Percentiles rank a stretch among this genome's conserved stretches.
These are phyloP conservation scores for Apodemia mormo DNA, from an alignment of 2,888 invertebrate genomes.

Conservation along the genomic window DNA sequence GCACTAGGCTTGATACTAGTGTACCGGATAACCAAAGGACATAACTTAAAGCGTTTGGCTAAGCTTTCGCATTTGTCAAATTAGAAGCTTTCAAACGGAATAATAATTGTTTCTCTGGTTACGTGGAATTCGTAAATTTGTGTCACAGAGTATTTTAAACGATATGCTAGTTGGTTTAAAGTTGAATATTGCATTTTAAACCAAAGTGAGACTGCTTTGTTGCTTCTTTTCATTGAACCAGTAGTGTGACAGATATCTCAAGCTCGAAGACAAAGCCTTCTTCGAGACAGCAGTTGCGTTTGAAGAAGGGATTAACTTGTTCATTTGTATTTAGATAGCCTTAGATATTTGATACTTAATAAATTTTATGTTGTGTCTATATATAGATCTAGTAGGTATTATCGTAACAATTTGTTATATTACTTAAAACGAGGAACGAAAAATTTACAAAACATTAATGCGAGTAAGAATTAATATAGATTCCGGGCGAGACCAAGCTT, in stretches of 20 bases:
- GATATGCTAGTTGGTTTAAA: background rate
- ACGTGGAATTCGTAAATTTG: background rate
- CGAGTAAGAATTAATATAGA: no score
- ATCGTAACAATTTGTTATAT: no score
- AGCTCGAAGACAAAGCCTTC: constrained; percentile 9
- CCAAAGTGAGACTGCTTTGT: background rate
- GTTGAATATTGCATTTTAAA: background rate
- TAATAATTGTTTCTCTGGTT: constrained; percentile 7
- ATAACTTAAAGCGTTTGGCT: background rate
- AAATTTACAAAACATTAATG: no score
- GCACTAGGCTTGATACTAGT: background rate
- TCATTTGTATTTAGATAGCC: background rate
- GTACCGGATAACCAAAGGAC: background rate
- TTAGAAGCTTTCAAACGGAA: constrained; percentile 12
- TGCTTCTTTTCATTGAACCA: background rate
- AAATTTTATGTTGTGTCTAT: no score
- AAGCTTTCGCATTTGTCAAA: constrained; percentile 6
- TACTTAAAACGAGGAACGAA: no score
- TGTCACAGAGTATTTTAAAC: background rate
- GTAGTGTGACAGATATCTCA: constrained; percentile 3
- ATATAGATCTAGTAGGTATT: no score
- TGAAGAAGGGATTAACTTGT: background rate
- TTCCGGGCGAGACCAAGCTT: no score
- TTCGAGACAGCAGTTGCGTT: background rate
- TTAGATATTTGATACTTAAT: background rate